Evolutionary conservation across 2,797 vertebrate genomes (phyloP), one percentile per base, ranked within the genome.

Genomic region (Xenentodon cancila): DNA sequence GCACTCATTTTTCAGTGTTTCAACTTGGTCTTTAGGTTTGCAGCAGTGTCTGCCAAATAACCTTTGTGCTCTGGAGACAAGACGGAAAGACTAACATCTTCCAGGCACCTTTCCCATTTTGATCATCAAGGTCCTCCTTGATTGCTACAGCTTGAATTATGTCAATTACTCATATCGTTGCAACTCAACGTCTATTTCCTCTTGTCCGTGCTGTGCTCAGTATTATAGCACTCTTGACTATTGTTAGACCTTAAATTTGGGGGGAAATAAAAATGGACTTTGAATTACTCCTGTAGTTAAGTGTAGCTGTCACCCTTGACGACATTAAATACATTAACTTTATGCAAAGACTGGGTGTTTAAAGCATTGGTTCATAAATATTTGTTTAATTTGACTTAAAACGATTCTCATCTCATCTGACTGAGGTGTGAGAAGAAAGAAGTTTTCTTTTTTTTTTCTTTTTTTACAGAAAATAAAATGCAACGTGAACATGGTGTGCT

Each of bases 401-500:
- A 32, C 34, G 11, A 37, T 11, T 12, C 11, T 37, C 32, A 34
- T 34, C 8, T 34, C 32, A 7, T 34, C 32, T 4, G 30, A 8
- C 1, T 37, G 34, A 37, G 34, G 11, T 37, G 9, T 12, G 44
- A 21, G 7, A 47, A 58, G 27, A 15, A 17, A 0, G n/a, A 19
- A 8, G 7, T 25, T 25, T 3, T 25, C 5, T 25, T 25, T 25
- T 25, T 25, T 25, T 25, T 25, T 3, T 25, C 5, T 25, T 47
- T 80, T 78, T 67, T 46, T 65, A 64, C 51, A 44, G 17, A 40
- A 68, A 70, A 71, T 80, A 81, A 62, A 77, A 66, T 4, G 17
- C 21, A 8, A 70, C 57, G 51, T 63, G 53, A 67, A 69, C 53
- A 71, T 75, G 72, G 86, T 81, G 64, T 66, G 76, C 84, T 73